Base-by-base conservation (phyloP, 2,113 vertebrate genomes). In the Nicator chloris region DNA sequence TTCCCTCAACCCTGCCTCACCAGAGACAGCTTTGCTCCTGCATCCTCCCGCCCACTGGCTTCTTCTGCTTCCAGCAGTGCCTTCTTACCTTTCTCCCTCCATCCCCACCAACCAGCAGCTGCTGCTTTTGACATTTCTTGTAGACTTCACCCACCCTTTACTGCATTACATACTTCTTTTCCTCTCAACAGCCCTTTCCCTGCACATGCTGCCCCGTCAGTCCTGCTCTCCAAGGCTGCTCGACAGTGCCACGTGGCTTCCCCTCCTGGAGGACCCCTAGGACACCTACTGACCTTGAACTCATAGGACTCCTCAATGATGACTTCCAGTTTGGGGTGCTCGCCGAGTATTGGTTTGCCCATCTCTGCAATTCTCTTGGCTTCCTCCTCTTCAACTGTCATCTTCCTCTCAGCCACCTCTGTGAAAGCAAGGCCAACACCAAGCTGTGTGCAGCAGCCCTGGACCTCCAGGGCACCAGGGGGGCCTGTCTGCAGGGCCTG, bases 281-380 rank as follows among this genome's bases (percentile, higher is more conserved):
- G 68, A 66, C 59, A 64, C 56, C 35, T 35, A 92, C 98, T 96
- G 95, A 99, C 99, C 99, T 99, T 99, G 97, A 99, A 99, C 97
- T 99, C 99, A 63, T 99, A 99, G 8, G 99, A 99, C 94, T 99
- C 99, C 96, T 99, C 99, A 82, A 99, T 99, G 96, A 99, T 98
- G 93, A 99, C 98, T 97, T 99, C 99, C 71, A 99, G 97, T 96
- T 99, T 99, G 84, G 99, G 97, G 95, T 99, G 98, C 94, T 99
- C 98, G 45, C 99, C 99, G 59, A 99, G 95, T 72, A 99, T 95
- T 10, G 99, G 99, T 85, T 99, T 99, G 35, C 99, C 99, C 99
- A 99, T 99, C 96, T 99, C 99, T 54, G 99, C 99, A 97, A 99
- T 99, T 80, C 99, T 98, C 96, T 98, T 99, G 88, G 99, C 99